Evolutionary conservation across 1,140 invertebrate genomes (phyloP).

Genomic region (Amyelois transitella): DNA sequence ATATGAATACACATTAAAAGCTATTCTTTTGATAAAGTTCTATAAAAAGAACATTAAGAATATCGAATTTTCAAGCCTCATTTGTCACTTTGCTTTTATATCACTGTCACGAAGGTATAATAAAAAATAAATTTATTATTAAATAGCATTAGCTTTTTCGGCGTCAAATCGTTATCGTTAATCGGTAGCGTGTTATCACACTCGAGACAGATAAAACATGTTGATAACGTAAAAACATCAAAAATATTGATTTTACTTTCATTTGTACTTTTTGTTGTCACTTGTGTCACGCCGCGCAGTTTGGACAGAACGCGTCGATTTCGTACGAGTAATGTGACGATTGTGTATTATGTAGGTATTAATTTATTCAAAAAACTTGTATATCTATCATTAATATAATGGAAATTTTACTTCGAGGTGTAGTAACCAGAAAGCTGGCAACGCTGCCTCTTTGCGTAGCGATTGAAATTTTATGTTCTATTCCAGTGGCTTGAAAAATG

Average conservation of each 20-base stretch:
- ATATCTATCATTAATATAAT: too few relatives aligned
- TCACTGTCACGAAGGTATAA: not conserved
- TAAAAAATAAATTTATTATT: conserved; percentile 8
- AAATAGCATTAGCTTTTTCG: conserved; percentile 11
- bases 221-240: conserved; percentile 55
- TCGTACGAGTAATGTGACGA: not conserved
- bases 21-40: too few relatives aligned
- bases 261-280: not conserved
- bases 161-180: conserved; percentile 31
- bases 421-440: too few relatives aligned
- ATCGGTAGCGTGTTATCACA: conserved; percentile 61
- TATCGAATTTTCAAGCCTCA: not conserved
- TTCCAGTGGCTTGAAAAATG: too few relatives aligned
- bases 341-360: not conserved
- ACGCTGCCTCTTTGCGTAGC: too few relatives aligned
- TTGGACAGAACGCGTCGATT: not conserved
- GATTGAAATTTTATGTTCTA: too few relatives aligned
- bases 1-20: too few relatives aligned
- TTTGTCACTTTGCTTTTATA: not conserved
- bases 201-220: conserved; percentile 50
- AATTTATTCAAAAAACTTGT: too few relatives aligned
- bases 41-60: too few relatives aligned
- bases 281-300: not conserved
- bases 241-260: conserved; percentile 61
- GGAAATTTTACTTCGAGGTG: too few relatives aligned